Evolutionary conservation across 1,140 invertebrate species (phyloP), one percentile per base, ranked within the genome.

Genomic region (Dolichoris vasculosae): DNA sequence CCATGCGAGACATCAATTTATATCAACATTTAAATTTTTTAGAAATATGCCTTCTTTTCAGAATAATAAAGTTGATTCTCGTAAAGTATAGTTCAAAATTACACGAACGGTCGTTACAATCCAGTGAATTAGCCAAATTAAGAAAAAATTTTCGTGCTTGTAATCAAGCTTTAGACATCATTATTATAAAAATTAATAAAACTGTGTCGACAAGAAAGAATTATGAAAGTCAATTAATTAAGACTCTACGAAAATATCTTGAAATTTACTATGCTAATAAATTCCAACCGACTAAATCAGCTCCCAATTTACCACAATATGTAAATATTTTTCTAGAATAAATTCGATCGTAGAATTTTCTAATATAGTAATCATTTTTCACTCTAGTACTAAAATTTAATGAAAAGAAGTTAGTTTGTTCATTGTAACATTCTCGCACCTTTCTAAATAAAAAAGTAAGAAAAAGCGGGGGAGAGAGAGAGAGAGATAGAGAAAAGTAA

Each of bases 341-440:
- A 51, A 17, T 51, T 51, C 15, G 20, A 17, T 51, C 6, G 6
- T 51, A 15, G 15, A 51, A 59, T 59, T 59, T 59, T 59, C 55
- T 59, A 59, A 13, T 26, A 26, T 4, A 26, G 9, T 26, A 26
- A 59, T 26, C 23, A 59, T 59, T 59, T 26, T 26, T 59, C 20
- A 26, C 9, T 20, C 9, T 59, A 26, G 26, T 59, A 26, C 23
- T 26, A 59, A 59, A 23, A 59, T 9, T 26, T 59, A 59, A 59
- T 26, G 20, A 59, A 59, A 26, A 20, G 13, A 59, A 59, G 55
- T 59, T 26, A 4, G 13, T 26, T 59, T 59, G 26, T 43, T 26
- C 40, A 75, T 76, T 76, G 23, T 26, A 73, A 17, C 69, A 38
- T 73, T 82, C 69, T 82, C 69, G 59, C 81, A 75, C 69, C 46